Percentiles rank a stretch among this genome's conserved stretches.
These are phyloP conservation scores for Colistium nudipinnis DNA, from an alignment of 2,113 vertebrate genomes.

Conservation along the genomic window DNA sequence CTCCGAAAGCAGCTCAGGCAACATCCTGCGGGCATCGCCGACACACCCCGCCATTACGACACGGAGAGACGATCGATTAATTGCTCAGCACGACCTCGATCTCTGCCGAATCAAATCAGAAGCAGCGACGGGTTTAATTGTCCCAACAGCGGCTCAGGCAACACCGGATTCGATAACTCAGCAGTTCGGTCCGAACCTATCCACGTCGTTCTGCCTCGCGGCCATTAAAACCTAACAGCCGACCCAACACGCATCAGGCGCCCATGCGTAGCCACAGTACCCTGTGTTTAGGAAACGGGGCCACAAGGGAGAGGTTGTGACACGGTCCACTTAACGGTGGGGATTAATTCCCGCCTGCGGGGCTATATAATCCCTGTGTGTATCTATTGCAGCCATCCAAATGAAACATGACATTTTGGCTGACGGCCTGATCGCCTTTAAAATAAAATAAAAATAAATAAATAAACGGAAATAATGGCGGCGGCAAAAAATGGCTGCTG, in stretches of 20 bases:
- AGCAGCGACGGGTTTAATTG: constrained; percentile 58
- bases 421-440: constrained; percentile 38
- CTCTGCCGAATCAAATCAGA: constrained; percentile 64
- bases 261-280: constrained; percentile 56
- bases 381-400: constrained; percentile 42
- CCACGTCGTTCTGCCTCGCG: constrained; percentile 56
- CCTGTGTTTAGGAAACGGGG: constrained; percentile 58
- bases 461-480: constrained; percentile 35
- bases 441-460: constrained; percentile 50
- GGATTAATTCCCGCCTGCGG: constrained; percentile 67
- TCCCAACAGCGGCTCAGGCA: constrained; percentile 44
- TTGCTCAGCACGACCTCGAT: constrained; percentile 52
- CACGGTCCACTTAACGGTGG: constrained; percentile 69
- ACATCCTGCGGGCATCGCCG: constrained; percentile 7
- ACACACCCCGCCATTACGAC: constrained; percentile 43
- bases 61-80: constrained; percentile 46
- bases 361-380: constrained; percentile 63
- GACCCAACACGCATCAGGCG: constrained; percentile 63
- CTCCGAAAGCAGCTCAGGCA: neutral
- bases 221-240: too few relatives aligned
- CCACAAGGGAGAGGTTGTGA: constrained; percentile 55
- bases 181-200: constrained; percentile 16
- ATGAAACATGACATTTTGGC: constrained; percentile 53
- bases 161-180: constrained; percentile 58
- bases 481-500: constrained; percentile 18